Percentiles rank a stretch among this genome's conserved stretches.
Conservation (phyloP, 2,888 invertebrate genomes). For the Euphydryas editha region DNA sequence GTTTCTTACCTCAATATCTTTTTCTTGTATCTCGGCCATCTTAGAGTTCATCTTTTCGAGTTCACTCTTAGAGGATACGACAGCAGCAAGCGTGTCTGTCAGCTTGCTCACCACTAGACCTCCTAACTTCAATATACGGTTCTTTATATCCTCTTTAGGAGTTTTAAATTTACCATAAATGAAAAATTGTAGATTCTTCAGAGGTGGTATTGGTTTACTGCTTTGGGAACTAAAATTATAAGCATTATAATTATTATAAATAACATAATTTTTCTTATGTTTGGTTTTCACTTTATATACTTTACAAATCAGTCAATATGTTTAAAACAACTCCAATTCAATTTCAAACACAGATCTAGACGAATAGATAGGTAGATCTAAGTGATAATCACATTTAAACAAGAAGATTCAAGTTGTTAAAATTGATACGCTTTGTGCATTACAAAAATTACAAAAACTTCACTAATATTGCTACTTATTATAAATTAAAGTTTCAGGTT, state of each 20-base stretch:
- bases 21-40: conserved; percentile 86
- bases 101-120: conserved; percentile 88
- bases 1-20: conserved; percentile 85
- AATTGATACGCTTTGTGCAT: too few relatives aligned
- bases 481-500: too few relatives aligned
- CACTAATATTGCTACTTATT: too few relatives aligned
- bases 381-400: too few relatives aligned
- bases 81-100: conserved; percentile 86
- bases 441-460: too few relatives aligned
- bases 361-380: too few relatives aligned
- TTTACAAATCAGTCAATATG: too few relatives aligned
- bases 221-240: conserved; percentile 84
- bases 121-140: conserved; percentile 88
- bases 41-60: conserved; percentile 86
- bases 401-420: too few relatives aligned
- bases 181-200: conserved; percentile 91
- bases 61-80: conserved; percentile 88
- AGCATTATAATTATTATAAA: background rate
- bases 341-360: too few relatives aligned
- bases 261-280: background rate
- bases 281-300: background rate
- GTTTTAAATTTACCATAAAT: conserved; percentile 83
- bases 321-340: too few relatives aligned
- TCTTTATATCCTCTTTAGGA: conserved; percentile 86
- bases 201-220: conserved; percentile 85